Base-by-base conservation (phyloP, 1,140 invertebrate species). In the Copidosoma floridanum region DNA sequence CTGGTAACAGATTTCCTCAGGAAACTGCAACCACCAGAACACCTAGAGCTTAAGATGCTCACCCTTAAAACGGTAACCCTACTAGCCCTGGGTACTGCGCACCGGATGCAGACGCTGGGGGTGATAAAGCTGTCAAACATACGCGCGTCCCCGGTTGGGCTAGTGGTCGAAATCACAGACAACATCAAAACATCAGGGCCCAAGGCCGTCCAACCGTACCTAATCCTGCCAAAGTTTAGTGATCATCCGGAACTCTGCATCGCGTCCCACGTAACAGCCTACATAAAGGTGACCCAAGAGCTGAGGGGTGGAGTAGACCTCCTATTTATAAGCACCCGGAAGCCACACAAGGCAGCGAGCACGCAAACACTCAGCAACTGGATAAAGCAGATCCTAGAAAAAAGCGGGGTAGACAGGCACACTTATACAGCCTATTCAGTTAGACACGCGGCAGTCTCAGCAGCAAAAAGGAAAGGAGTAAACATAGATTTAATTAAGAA, bases 1-100 rank as follows among this genome's bases (percentile, higher is more conserved):
- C 21, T 65, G 32, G 69, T 73, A 8, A 60, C 73, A 38, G 40
- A 66, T 29, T 60, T 60, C 41, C 40, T 71, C 11, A 56, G 61
- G n/a, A 47, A 62, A 56, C 60, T 61, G 14, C 14, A 57, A 38
- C 57, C 62, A 29, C 24, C 37, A 35, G 35, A 41, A 12, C 18
- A 10, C 12, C 40, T 56, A 35, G 20, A 65, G n/a, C 26, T 32
- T 66, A 16, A 60, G 54, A 32, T 38, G 64, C 61, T 38, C 57
- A 32, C 64, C 12, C 61, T 64, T 46, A 71, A 70, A 44, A 37
- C 59, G 20, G 57, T 63, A n/a, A 61, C 41, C 6, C 41, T 69
- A 35, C 41, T 72, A 57, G 26, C 54, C 3, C 16, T 57, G n/a
- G 3, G 10, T 14, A 46, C 54, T 10, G 54, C 27, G 2, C 54